Evolutionary conservation across 2,888 invertebrate genomes (phyloP).

Genomic region (Melangyna quadrimaculata): DNA sequence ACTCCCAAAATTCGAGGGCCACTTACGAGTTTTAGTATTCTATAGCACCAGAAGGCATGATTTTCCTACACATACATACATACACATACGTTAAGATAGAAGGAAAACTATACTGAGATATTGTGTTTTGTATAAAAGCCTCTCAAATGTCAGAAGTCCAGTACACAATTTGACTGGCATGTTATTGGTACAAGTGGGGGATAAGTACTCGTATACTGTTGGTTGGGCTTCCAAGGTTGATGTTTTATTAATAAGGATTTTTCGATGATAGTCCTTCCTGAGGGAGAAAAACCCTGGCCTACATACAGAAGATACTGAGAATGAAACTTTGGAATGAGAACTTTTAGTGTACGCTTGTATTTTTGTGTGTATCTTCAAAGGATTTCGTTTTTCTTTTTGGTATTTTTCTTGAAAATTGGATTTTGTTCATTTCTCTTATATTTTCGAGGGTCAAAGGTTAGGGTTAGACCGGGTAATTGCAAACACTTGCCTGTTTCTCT

Average conservation of each 20-base stretch:
- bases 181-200: neutral
- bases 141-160: conserved; percentile 28
- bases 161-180: conserved; percentile 40
- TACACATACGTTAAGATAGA: neutral
- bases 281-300: conserved; percentile 24
- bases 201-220: neutral
- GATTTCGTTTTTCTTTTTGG: neutral
- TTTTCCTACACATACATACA: conserved; percentile 1
- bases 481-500: neutral
- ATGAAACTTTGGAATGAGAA: neutral
- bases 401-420: conserved; percentile 31
- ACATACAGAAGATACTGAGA: neutral
- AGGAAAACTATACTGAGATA: conserved; percentile 12
- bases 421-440: neutral
- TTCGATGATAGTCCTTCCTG: conserved; percentile 44
- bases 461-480: neutral
- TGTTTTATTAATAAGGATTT: conserved; percentile 64
- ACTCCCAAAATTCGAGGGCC: neutral
- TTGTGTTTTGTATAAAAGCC: conserved; percentile 38
- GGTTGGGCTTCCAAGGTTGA: conserved; percentile 31
- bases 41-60: conserved; percentile 2
- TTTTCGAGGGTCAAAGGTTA: neutral
- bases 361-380: neutral
- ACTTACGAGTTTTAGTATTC: conserved; percentile 3
- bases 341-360: neutral